These are phyloP conservation scores for Scaptomyza hsui DNA, from an alignment of 1,140 invertebrate species.

Conservation along the genomic window DNA sequence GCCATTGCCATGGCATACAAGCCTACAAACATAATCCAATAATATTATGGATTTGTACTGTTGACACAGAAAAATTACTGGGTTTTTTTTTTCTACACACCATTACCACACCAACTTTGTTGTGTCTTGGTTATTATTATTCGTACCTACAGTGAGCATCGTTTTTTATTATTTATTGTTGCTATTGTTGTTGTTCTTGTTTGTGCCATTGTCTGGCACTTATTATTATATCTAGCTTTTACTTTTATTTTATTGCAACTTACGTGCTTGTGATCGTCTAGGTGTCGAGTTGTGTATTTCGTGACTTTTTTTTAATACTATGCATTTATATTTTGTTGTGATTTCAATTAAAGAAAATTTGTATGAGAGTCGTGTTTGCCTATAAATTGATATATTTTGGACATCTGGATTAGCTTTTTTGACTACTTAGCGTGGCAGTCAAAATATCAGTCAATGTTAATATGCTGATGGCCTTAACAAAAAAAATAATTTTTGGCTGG, in stretches of 20 bases:
- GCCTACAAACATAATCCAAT: slow-evolving; percentile 24
- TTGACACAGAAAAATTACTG: slow-evolving; percentile 38
- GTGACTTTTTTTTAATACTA: slow-evolving; percentile 39
- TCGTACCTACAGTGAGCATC: background rate
- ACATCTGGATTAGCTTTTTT: background rate
- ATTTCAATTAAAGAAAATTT: slow-evolving; percentile 55
- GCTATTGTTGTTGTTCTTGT: slow-evolving; percentile 6
- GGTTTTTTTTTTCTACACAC: slow-evolving; percentile 6
- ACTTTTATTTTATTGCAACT: slow-evolving; percentile 44
- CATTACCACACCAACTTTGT: slow-evolving; percentile 16
- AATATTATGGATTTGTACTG: slow-evolving; percentile 17
- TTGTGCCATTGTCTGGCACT: slow-evolving; percentile 3
- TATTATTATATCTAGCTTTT: slow-evolving; percentile 21
- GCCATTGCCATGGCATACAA: background rate
- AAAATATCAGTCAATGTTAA: slow-evolving; percentile 29
- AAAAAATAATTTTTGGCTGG: background rate
- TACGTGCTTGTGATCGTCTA: slow-evolving; percentile 28
- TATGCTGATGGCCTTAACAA: slow-evolving; percentile 12
- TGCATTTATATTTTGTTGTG: slow-evolving; percentile 10
- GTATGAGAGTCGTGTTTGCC: slow-evolving; percentile 54
- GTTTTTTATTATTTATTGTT: background rate
- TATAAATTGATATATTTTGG: slow-evolving; percentile 30
- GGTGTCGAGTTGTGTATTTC: slow-evolving; percentile 38
- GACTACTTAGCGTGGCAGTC: background rate
- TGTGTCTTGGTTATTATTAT: background rate